Base-by-base conservation (phyloP, 1,140 invertebrate species). In the Pomphorhynchus laevis region DNA sequence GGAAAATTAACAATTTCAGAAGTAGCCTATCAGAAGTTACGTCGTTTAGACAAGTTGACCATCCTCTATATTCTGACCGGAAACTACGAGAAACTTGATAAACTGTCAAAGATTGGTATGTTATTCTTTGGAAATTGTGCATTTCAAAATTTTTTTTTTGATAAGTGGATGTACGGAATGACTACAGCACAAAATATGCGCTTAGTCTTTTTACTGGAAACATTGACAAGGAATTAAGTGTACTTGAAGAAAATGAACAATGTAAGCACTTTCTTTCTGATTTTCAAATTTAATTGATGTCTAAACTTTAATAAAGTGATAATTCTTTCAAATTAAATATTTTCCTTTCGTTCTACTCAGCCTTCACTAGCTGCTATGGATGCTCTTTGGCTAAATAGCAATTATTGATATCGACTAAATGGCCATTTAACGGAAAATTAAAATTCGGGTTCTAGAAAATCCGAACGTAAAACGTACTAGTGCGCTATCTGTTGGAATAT, bases 21-120 rank as follows among this genome's bases (percentile, higher is more conserved):
- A 58, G 91, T 93, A 79, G 86, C 80, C 46, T 98, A 98, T 59
- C 86, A 98, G 57, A 67, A 84, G 45, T 95, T 82, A 4, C 98
- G 95, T 59, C 89, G 91, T 61, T 98, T 95, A 58, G 82, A 95
- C 53, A 93, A 91, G 57, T 63, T 98, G 0, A 74, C 82, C 4
- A 95, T 98, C 62, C 63, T 98, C 6, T 98, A 98, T 57, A 61
- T 95, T 5, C 84, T 98, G 43, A 95, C 86, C 24, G 89, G 89
- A 16, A 95, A 98, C 58, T 58, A 91, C 47, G 86, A 95, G 33
- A 98, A 98, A 55, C 60, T 98, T 34, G 67, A 68, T 37, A 95
- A 95, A 58, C 95, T 98, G 86, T 89, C 77, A 60, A 93, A 91
- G 61, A 95, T 95, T 46, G 51, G 54, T 58, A 36, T 44, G 49